Base-by-base conservation (phyloP, 2,113 vertebrate species). In the Vidua chalybeata region DNA sequence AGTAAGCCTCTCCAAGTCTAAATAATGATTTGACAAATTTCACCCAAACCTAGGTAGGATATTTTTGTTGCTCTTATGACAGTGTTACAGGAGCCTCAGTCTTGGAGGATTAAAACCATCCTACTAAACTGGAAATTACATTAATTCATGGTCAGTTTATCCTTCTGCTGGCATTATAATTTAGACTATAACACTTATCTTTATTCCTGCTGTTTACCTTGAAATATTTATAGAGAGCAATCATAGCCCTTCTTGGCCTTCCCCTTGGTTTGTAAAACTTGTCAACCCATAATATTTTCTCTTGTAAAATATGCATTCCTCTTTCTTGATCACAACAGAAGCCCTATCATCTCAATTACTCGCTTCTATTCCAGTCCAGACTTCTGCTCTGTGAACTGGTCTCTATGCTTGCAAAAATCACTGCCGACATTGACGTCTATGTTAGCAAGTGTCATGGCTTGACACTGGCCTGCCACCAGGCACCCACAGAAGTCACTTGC, bases 391-490 rank as follows among this genome's bases (percentile, higher is more conserved):
- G 26, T 43, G 26, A 80, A 41, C 14, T 45, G 56, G 24, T 77
- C 35, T 72, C 55, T 48, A 1, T 14, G 15, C 14, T 54, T 30
- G 39, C 48, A 82, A 64, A 46, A 85, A 69, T 49, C 51, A 59
- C 30, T 74, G 77, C 33, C 0, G 0, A 43, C 30, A 69, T 13
- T 0, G 0, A 11, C 7, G 48, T 46, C 24, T 21, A 6, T 17
- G 6, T 61, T 66, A 89, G n/a, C 15, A 58, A 68, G 17, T 58
- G 51, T 35, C 16, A 13, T 46, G 43, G n/a, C 48, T 58, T 27
- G 52, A 45, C 39, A 11, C 17, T 58, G 43, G 22, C 49, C 24
- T 37, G 35, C 8, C 0, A 2, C 43, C 41, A 48, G 43, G 17
- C 28, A 39, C 41, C 13, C 52, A 21, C 0, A 1, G 27, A 43